These are phyloP conservation scores for Ceratosolen solmsi DNA, from an alignment of 1,140 invertebrate species.

Conservation along the genomic window DNA sequence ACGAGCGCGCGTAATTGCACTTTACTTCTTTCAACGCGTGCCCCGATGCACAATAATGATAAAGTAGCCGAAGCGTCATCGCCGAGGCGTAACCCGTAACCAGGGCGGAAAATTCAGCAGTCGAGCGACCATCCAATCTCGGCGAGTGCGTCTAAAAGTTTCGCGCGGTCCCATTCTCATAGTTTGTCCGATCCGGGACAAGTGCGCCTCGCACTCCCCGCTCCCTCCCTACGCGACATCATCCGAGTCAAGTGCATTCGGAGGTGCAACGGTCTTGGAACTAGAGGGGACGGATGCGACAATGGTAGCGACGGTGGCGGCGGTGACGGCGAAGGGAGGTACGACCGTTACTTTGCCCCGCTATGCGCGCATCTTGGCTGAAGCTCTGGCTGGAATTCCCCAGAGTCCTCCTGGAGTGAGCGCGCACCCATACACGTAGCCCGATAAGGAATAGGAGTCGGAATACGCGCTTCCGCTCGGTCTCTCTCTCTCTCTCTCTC, in stretches of 20 bases:
- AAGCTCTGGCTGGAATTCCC: not conserved
- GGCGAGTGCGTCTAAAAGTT: not conserved
- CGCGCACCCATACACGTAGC: not conserved
- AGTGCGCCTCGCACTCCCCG: not conserved
- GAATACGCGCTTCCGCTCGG: conserved; percentile 27
- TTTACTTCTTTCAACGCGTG: not conserved
- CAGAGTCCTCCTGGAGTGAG: not conserved
- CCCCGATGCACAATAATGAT: not conserved
- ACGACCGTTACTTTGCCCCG: conserved; percentile 40
- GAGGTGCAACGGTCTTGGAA: conserved; percentile 25
- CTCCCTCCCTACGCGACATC: not conserved
- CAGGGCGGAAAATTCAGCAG: too few relatives aligned
- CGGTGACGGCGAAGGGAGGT: not conserved
- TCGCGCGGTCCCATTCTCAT: conserved; percentile 19
- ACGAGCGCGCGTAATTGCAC: too few relatives aligned
- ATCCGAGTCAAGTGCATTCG: conserved; percentile 25
- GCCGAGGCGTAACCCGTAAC: too few relatives aligned
- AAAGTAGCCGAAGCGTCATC: not conserved
- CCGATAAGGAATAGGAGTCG: conserved; percentile 17
- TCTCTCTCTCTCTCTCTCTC: not conserved
- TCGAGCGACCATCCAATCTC: too few relatives aligned
- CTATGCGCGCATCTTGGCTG: conserved; percentile 17
- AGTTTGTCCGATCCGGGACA: not conserved
- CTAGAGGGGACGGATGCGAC: conserved; percentile 37
- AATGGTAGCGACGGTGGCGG: too few relatives aligned